Percentiles rank a stretch among this genome's conserved stretches.
Evolutionary conservation across 2,797 vertebrate species (phyloP).

Genomic region (Rhincodon typus): DNA sequence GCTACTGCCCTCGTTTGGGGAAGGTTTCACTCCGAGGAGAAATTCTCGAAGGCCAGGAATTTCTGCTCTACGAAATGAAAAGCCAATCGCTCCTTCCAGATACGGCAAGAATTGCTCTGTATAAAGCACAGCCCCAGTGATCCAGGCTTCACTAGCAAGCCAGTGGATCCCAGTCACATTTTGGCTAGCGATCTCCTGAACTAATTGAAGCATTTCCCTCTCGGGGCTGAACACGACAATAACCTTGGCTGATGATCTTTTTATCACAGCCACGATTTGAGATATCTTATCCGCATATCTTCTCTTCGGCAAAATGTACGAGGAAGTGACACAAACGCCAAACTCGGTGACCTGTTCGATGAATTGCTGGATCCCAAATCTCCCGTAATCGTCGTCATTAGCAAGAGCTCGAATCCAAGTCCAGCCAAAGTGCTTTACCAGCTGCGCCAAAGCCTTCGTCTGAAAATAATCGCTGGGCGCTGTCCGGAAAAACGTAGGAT

Average conservation of each 20-base stretch:
- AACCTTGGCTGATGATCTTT: background rate
- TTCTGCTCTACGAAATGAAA: constrained; percentile 56
- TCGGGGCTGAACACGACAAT: constrained; percentile 48
- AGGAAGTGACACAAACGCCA: constrained; percentile 4
- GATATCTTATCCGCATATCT: background rate
- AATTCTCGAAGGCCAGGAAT: constrained; percentile 56
- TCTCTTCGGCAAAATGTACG: background rate
- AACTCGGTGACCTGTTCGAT: background rate
- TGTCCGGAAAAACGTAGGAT: constrained; percentile 9
- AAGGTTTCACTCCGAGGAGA: constrained; percentile 53
- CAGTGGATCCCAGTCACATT: constrained; percentile 65
- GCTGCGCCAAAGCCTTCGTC: constrained; percentile 22
- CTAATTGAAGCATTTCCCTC: constrained; percentile 61
- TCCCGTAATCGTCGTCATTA: constrained; percentile 26
- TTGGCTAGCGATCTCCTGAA: constrained; percentile 58
- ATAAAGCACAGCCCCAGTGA: constrained; percentile 60
- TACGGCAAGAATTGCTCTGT: constrained; percentile 56
- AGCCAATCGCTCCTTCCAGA: constrained; percentile 61
- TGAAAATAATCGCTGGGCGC: constrained; percentile 26
- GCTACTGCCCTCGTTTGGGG: constrained; percentile 49
- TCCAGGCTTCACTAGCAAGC: constrained; percentile 66
- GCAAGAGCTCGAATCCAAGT: constrained; percentile 27
- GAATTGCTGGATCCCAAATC: background rate
- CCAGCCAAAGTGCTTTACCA: constrained; percentile 30
- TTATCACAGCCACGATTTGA: constrained; percentile 5